Evolutionary conservation across 2,113 vertebrate species (phyloP).

Genomic region (Chaetodon trifascialis): DNA sequence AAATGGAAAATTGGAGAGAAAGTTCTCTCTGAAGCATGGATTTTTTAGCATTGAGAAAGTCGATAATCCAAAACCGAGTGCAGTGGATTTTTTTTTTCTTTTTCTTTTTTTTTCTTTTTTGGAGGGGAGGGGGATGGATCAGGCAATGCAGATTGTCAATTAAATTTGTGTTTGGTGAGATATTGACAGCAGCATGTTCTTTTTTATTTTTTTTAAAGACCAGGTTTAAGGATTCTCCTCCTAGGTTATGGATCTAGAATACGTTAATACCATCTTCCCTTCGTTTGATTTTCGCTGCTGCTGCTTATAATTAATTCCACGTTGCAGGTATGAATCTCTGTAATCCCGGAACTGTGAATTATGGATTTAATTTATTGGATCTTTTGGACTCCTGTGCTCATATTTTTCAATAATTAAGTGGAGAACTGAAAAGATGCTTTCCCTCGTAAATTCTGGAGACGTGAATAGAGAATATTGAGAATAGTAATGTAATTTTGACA

Average conservation of each 20-base stretch:
- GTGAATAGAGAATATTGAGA: slow-evolving; percentile 39
- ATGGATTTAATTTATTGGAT: slow-evolving; percentile 82
- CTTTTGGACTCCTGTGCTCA: slow-evolving; percentile 66
- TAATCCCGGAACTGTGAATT: slow-evolving; percentile 83
- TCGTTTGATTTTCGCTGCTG: slow-evolving; percentile 74
- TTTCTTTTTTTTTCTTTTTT: neutral
- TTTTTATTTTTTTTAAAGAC: slow-evolving; percentile 68
- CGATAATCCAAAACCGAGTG: slow-evolving; percentile 59
- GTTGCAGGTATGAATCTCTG: slow-evolving; percentile 78
- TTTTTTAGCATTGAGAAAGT: slow-evolving; percentile 56
- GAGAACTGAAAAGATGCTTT: slow-evolving; percentile 67
- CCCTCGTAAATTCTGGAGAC: slow-evolving; percentile 49
- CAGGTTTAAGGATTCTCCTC: slow-evolving; percentile 75
- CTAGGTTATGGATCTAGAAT: slow-evolving; percentile 80
- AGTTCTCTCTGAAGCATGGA: slow-evolving; percentile 62
- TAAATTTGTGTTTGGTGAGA: slow-evolving; percentile 73
- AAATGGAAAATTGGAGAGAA: slow-evolving; percentile 71
- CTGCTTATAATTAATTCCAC: slow-evolving; percentile 80
- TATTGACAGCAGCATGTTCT: slow-evolving; percentile 71
- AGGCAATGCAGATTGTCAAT: slow-evolving; percentile 73
- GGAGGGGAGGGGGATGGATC: neutral
- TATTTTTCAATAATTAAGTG: slow-evolving; percentile 75
- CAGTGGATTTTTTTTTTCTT: slow-evolving; percentile 22
- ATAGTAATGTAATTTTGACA: slow-evolving; percentile 31
- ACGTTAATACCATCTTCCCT: slow-evolving; percentile 77